Evolutionary conservation across 2,888 invertebrate genomes (phyloP), one percentile per base, ranked within the genome.

Genomic region (Julus scandinavius): DNA sequence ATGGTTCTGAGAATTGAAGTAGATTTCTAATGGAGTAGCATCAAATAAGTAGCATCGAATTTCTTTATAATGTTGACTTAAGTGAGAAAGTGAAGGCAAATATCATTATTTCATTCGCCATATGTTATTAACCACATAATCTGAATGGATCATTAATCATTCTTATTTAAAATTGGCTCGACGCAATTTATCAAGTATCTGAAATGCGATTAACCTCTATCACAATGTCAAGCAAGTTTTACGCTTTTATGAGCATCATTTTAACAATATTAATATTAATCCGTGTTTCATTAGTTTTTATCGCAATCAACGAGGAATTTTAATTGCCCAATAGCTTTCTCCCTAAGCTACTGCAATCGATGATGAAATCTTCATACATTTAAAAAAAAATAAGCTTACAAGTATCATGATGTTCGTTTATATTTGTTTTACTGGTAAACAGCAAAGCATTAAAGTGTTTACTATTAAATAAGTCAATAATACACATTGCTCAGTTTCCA

Each of bases 61-160:
- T n/a, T 72, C 29, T 72, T 72, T 72, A 29, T 72, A 72, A 11
- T 72, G 72, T 20, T 72, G 20, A 72, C 72, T 6, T 7, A 29
- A 2, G 72, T 29, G 72, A 72, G n/a, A 29, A 72, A 7, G 72
- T 6, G 11, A n/a, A 29, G 29, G 72, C 7, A 72, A 72, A 72
- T 29, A 72, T 2, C 2, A 29, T 20, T 29, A 72, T 72, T 72
- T 20, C 11, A 29, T 63, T n/a, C 63, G n/a, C n/a, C 63, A 13
- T 4, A n/a, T 63, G 63, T n/a, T n/a, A 63, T 63, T n/a, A 63
- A 63, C n/a, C n/a, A 63, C 9, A 9, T 72, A 72, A 72, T 6
- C 72, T 72, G 72, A 72, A 29, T n/a, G 72, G 72, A 72, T 29
- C 72, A 72, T 72, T 72, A 72, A 72, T 72, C 72, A 72, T 72